Evolutionary conservation across 2,113 vertebrate genomes (phyloP).

Genomic region (Chrysemys picta): DNA sequence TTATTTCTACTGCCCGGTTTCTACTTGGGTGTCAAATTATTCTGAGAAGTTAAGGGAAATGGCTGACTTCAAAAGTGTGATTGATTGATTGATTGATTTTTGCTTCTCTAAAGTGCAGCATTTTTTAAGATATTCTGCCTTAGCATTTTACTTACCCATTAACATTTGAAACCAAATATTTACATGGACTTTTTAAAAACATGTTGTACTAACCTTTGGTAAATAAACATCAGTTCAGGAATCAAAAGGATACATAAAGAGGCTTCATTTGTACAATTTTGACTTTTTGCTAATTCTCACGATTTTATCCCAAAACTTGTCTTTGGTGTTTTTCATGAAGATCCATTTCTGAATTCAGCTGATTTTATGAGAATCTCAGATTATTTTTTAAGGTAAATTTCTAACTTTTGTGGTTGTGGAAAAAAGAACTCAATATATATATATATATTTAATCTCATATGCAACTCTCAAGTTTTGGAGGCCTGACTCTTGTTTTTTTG

Average conservation of each 20-base stretch:
- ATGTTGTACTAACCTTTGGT: background rate
- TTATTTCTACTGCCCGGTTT: background rate
- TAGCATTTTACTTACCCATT: background rate
- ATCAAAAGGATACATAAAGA: background rate
- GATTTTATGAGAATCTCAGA: background rate
- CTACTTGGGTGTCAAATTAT: background rate
- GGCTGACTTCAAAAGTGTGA: fast-evolving
- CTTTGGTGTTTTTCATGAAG: background rate
- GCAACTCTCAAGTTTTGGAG: background rate
- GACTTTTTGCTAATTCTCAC: background rate
- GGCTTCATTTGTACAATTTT: background rate
- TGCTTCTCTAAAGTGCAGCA: background rate
- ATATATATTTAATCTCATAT: fast-evolving
- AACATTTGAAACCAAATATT: background rate
- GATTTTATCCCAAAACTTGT: background rate
- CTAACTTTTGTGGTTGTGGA: background rate
- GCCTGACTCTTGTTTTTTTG: background rate
- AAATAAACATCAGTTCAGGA: background rate
- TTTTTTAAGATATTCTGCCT: background rate
- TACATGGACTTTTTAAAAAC: background rate
- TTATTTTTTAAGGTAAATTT: background rate
- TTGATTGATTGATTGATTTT: background rate
- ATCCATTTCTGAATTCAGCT: background rate
- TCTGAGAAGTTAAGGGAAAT: background rate
- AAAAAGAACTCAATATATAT: background rate